A percentile compares a stretch with the other conserved stretches of the same genome.
phyloP scores from a whole-genome alignment of 2,113 vertebrate species.

The Tetraodon nigroviridis region DNA sequence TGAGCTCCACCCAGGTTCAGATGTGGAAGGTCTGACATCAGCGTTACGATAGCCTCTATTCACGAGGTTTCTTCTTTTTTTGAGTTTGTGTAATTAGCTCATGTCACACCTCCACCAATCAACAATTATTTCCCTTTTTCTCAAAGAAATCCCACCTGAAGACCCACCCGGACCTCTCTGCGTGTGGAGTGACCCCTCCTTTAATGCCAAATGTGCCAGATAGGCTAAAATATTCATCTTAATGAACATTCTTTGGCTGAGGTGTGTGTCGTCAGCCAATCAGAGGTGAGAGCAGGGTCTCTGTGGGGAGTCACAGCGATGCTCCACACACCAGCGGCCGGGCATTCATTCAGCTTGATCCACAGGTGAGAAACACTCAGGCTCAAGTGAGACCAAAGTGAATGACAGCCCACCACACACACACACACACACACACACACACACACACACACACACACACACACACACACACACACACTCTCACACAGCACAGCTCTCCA shows the following conservation, averaged over 20 bases:
- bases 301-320: not conserved
- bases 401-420: constrained; percentile 28
- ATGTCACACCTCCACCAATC: constrained; percentile 41
- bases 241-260: no score
- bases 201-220: no score
- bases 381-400: constrained; percentile 1
- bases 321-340: constrained; percentile 1
- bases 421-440: not conserved
- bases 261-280: no score
- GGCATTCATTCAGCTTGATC: constrained; percentile 33
- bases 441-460: not conserved
- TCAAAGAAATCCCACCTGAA: not conserved
- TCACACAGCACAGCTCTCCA: not conserved
- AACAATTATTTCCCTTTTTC: constrained; percentile 19
- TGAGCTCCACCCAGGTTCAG: not conserved
- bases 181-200: not conserved
- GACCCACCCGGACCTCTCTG: not conserved
- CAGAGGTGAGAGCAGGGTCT: no score
- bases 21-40: constrained; percentile 31
- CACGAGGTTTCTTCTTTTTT: not conserved
- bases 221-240: no score
- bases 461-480: no score
- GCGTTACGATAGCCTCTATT: not conserved
- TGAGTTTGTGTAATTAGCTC: not conserved
- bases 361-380: not conserved